Conservation (phyloP, 2,797 vertebrate genomes). For the Onychomys torridus region DNA sequence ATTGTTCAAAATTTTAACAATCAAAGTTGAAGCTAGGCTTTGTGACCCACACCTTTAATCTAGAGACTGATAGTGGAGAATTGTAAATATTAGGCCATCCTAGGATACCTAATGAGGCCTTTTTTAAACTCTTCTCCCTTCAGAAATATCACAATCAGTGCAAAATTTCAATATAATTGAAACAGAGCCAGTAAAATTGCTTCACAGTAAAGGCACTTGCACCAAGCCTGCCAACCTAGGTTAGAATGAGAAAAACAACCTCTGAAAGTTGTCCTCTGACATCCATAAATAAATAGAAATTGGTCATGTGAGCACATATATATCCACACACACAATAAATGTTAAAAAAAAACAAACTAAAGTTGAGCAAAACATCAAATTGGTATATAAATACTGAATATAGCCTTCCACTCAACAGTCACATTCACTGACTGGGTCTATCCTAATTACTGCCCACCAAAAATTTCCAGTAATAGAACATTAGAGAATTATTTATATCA, state of each 20-base stretch:
- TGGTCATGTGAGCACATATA: not conserved
- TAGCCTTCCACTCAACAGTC: not conserved
- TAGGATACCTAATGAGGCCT: not conserved
- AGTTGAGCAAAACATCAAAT: not conserved
- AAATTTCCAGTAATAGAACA: not conserved
- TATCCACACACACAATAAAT: not conserved
- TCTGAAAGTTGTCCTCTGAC: not conserved
- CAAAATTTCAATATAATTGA: not conserved
- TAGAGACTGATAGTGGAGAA: not conserved
- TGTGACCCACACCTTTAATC: not conserved
- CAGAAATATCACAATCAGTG: not conserved
- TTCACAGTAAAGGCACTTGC: too few relatives aligned
- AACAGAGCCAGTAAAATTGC: not conserved
- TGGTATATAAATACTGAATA: not conserved
- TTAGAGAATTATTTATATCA: not conserved
- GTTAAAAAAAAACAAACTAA: not conserved
- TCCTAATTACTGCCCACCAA: not conserved
- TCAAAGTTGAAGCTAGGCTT: not conserved
- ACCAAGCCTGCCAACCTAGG: not conserved
- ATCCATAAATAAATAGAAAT: not conserved
- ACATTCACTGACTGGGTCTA: not conserved
- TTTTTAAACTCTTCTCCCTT: not conserved
- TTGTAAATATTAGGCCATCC: not conserved
- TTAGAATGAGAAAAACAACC: not conserved
- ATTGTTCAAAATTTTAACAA: not conserved